phyloP scores from a whole-genome alignment of 2,888 invertebrate species.

The Leucoma salicis region DNA sequence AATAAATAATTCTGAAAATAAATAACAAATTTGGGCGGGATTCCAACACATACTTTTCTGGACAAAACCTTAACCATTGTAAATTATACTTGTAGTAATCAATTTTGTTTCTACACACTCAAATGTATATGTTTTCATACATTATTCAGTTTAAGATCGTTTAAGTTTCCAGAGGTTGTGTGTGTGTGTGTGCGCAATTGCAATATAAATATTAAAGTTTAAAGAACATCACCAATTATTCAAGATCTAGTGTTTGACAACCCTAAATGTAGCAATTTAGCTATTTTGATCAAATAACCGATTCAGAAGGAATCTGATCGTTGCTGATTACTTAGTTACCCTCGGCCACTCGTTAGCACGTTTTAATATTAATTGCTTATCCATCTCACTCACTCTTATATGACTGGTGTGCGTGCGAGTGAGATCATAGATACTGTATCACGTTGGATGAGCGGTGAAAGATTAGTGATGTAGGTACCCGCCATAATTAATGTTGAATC shows the following conservation, averaged over 20 bases:
- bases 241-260: conserved; percentile 9
- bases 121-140: too few relatives aligned
- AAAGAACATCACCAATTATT: too few relatives aligned
- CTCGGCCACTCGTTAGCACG: conserved; percentile 35
- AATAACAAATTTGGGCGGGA: too few relatives aligned
- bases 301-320: conserved; percentile 35
- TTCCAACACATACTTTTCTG: too few relatives aligned
- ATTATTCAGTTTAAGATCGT: too few relatives aligned
- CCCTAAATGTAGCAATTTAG: conserved; percentile 28
- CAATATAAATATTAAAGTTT: too few relatives aligned
- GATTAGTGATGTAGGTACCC: conserved; percentile 30
- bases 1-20: too few relatives aligned
- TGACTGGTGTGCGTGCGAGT: not conserved
- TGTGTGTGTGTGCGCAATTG: too few relatives aligned
- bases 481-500: conserved; percentile 15
- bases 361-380: conserved; percentile 37
- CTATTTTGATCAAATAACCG: conserved; percentile 37
- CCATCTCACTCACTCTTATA: conserved; percentile 11
- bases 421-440: conserved; percentile 15
- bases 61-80: too few relatives aligned
- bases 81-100: too few relatives aligned
- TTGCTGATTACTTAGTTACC: conserved; percentile 32
- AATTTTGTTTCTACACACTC: too few relatives aligned
- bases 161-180: too few relatives aligned
- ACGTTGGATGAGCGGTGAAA: conserved; percentile 24